Conservation (phyloP, 2,888 invertebrate genomes). For the Megaustenia siamemsis region DNA sequence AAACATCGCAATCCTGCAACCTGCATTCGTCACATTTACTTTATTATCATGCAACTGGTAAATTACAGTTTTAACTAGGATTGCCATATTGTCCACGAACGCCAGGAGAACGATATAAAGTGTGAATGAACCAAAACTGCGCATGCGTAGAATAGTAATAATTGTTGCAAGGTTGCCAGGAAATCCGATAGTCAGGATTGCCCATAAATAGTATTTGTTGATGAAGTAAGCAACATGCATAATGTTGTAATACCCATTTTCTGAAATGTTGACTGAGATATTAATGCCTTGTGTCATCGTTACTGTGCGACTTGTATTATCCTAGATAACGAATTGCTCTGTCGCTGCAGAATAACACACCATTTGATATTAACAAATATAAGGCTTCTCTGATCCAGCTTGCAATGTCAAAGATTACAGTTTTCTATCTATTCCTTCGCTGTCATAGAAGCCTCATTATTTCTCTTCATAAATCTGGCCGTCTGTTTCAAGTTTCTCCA, state of each 20-base stretch:
- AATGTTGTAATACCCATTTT: conserved; percentile 36
- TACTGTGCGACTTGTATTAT: neutral
- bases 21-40: conserved; percentile 58
- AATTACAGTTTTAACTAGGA: conserved; percentile 64
- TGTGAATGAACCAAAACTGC: conserved; percentile 65
- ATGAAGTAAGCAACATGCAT: conserved; percentile 59
- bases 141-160: conserved; percentile 64
- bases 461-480: too few species aligned
- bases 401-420: too few species aligned
- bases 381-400: too few species aligned
- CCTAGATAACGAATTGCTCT: too few species aligned
- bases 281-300: neutral
- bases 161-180: conserved; percentile 69
- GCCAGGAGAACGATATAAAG: conserved; percentile 68
- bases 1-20: conserved; percentile 57
- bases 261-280: neutral
- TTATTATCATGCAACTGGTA: conserved; percentile 60
- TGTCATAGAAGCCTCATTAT: too few species aligned
- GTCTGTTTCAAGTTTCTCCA: too few species aligned
- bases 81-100: conserved; percentile 65
- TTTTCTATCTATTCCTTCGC: too few species aligned
- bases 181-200: conserved; percentile 64
- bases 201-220: conserved; percentile 67
- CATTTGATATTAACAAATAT: too few species aligned
- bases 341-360: too few species aligned